phyloP scores from a whole-genome alignment of 2,888 invertebrate genomes.

The Coleophora flavipennella region DNA sequence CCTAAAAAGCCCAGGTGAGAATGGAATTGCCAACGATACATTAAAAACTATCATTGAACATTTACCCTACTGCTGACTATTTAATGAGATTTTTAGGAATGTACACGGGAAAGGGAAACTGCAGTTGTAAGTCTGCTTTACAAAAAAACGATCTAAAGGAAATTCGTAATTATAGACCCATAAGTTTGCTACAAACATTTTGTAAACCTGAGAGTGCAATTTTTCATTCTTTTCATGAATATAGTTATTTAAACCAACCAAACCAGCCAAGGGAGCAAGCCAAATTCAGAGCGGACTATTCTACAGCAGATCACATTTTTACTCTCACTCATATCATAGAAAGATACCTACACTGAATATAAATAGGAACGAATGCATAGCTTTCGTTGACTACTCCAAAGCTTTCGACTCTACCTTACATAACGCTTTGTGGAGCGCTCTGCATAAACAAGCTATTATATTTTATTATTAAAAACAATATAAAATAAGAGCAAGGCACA shows the following conservation, averaged over 20 bases:
- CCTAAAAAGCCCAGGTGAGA: too few relatives aligned
- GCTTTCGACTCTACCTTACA: slow-evolving; percentile 14
- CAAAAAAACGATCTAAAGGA: slow-evolving; percentile 7
- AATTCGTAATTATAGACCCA: not conserved
- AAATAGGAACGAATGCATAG: not conserved
- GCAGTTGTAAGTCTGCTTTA: too few relatives aligned
- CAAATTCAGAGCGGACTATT: slow-evolving; percentile 8
- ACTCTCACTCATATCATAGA: not conserved
- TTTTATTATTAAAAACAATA: too few relatives aligned
- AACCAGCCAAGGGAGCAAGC: slow-evolving; percentile 13
- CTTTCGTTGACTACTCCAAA: slow-evolving; percentile 12
- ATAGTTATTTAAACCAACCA: too few relatives aligned
- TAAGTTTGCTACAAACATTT: slow-evolving; percentile 2
- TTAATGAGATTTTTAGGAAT: too few relatives aligned
- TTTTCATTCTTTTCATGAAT: too few relatives aligned
- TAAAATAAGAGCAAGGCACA: too few relatives aligned
- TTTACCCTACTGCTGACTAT: too few relatives aligned
- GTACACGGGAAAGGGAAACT: too few relatives aligned
- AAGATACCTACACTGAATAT: not conserved
- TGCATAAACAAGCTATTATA: not conserved
- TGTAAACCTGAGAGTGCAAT: too few relatives aligned
- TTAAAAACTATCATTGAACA: too few relatives aligned
- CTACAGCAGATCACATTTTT: not conserved
- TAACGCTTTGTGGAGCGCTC: not conserved
- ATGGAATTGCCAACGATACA: too few relatives aligned